Conservation (phyloP, 2,113 vertebrate species). For the Pangasianodon gigas region DNA sequence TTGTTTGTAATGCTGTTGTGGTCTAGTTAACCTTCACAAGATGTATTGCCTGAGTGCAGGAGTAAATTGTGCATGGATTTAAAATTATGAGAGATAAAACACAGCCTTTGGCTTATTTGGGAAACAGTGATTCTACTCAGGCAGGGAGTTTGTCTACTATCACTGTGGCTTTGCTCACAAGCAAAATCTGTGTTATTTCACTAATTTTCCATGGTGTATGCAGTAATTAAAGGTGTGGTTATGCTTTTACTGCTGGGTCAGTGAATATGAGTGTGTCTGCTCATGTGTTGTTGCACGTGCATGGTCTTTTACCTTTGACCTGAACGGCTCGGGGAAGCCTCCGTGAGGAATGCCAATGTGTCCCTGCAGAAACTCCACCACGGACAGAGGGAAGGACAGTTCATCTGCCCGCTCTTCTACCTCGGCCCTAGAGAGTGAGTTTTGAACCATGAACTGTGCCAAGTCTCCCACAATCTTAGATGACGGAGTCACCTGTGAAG, state of each 20-base stretch:
- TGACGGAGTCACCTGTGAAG: conserved; percentile 85
- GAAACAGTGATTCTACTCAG: conserved; percentile 4
- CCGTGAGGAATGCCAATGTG: conserved; percentile 87
- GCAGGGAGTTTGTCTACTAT: conserved; percentile 4
- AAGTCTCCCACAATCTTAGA: conserved; percentile 96
- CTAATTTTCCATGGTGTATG: background rate
- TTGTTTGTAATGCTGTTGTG: background rate
- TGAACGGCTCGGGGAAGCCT: conserved; percentile 90
- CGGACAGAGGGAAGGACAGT: conserved; percentile 88
- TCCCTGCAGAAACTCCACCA: conserved; percentile 94
- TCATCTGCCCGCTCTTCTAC: conserved; percentile 88
- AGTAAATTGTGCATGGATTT: background rate
- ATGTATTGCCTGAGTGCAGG: conserved; percentile 7
- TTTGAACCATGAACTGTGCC: conserved; percentile 98
- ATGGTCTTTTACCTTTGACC: conserved; percentile 77
- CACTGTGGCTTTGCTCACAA: background rate
- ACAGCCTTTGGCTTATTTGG: background rate
- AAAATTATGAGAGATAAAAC: conserved; percentile 12
- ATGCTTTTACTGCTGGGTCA: background rate
- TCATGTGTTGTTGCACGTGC: background rate
- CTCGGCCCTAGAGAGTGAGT: conserved; percentile 79
- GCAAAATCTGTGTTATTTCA: background rate
- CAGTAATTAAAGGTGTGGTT: background rate
- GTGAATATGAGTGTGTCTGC: background rate
- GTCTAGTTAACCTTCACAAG: background rate